Conservation (phyloP, 2,797 vertebrate species). For the Botia kubotai region DNA sequence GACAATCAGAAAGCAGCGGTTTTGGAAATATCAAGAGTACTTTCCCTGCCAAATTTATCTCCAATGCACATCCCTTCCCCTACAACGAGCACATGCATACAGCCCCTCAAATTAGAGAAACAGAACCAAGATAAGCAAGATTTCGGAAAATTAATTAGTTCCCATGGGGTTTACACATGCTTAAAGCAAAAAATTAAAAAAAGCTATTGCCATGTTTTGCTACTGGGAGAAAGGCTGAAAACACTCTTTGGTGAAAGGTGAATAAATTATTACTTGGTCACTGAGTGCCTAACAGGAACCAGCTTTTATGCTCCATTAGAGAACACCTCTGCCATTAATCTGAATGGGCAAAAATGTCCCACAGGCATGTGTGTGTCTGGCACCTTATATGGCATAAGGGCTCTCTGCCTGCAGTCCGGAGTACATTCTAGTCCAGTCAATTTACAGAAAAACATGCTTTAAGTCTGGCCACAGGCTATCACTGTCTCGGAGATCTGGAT, state of each 20-base stretch:
- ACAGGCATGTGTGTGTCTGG: conserved; percentile 33
- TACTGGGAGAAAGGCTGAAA: conserved; percentile 13
- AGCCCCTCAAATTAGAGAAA: conserved; percentile 25
- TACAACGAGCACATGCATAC: conserved; percentile 5
- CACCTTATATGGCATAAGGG: conserved; percentile 28
- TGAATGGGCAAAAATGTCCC: conserved; percentile 24
- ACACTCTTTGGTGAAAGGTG: conserved; percentile 33
- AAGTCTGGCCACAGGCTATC: conserved; percentile 1
- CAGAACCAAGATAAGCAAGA: conserved; percentile 10
- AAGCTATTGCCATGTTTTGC: conserved; percentile 21
- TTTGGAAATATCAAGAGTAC: not conserved
- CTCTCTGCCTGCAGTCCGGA: not conserved
- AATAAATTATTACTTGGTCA: conserved; percentile 46
- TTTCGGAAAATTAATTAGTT: conserved; percentile 38
- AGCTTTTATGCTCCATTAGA: conserved; percentile 45
- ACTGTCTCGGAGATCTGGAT: not conserved
- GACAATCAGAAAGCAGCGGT: not conserved
- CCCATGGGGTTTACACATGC: conserved; percentile 5
- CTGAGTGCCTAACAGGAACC: conserved; percentile 35
- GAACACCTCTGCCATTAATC: conserved; percentile 48
- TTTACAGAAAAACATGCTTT: conserved; percentile 6
- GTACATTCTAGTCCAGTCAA: not conserved
- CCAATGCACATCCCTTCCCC: not conserved
- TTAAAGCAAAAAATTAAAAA: conserved; percentile 9
- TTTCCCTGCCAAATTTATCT: not conserved